phyloP scores from a whole-genome alignment of 2,113 vertebrate species.

The Atrichornis clamosus region DNA sequence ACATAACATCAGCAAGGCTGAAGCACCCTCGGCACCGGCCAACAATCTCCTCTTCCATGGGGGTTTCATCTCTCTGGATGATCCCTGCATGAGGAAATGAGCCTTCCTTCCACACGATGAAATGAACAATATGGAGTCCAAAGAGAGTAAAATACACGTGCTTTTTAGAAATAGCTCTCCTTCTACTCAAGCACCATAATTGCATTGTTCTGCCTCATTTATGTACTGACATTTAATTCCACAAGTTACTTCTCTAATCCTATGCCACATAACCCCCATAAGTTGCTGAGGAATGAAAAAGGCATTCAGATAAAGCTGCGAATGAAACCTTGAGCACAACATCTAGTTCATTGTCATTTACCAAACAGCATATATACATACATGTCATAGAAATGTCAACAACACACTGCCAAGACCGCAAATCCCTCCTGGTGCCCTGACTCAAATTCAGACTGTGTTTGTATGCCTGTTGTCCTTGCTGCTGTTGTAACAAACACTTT shows the following conservation, averaged over 20 bases:
- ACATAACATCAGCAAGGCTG: slow-evolving; percentile 81
- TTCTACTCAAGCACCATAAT: background rate
- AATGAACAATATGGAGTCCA: background rate
- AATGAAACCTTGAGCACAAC: background rate
- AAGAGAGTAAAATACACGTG: background rate
- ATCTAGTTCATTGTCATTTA: background rate
- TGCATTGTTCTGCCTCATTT: background rate
- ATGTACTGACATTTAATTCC: background rate
- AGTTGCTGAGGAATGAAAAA: background rate
- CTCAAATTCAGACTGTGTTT: background rate
- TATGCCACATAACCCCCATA: background rate
- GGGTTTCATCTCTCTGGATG: slow-evolving; percentile 81
- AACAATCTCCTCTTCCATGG: slow-evolving; percentile 84
- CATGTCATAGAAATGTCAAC: background rate
- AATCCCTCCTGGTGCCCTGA: background rate
- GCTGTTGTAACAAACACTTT: background rate
- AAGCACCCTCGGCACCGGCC: slow-evolving; percentile 73
- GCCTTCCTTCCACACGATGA: background rate
- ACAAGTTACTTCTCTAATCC: background rate
- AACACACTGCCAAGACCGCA: background rate
- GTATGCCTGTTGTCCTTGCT: background rate
- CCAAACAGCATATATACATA: background rate
- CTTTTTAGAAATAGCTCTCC: background rate
- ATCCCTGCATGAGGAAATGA: slow-evolving; percentile 74
- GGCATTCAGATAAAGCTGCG: background rate